These are phyloP conservation scores for Lacerta viridis DNA, from an alignment of 2,797 vertebrate genomes.

Conservation along the genomic window DNA sequence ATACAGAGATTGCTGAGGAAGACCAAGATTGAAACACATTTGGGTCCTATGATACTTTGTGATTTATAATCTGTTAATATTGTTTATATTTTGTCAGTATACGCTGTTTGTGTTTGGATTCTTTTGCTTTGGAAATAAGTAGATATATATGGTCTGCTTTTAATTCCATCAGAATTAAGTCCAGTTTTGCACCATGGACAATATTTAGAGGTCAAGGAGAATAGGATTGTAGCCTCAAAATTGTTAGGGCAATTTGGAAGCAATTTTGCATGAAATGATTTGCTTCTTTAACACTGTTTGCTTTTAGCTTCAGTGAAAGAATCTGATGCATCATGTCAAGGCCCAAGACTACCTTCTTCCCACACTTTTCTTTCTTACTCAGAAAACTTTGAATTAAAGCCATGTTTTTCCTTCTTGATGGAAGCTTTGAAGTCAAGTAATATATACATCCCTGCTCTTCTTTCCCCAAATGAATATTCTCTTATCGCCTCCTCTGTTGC, in stretches of 20 bases:
- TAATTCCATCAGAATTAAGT: background rate
- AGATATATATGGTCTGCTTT: too few relatives aligned
- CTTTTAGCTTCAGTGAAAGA: background rate
- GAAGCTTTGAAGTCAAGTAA: slow-evolving; percentile 37
- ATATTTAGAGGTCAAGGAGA: background rate
- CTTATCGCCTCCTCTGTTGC: slow-evolving; percentile 8
- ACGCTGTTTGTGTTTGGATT: too few relatives aligned
- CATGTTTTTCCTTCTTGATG: slow-evolving; percentile 21
- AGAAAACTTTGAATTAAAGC: background rate
- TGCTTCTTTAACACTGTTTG: background rate
- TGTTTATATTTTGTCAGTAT: too few relatives aligned
- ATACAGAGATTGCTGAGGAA: too few relatives aligned
- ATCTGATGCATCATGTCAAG: background rate
- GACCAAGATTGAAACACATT: too few relatives aligned
- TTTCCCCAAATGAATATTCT: slow-evolving; percentile 45
- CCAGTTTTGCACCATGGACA: accelerated
- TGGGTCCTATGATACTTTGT: too few relatives aligned
- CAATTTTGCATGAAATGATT: background rate
- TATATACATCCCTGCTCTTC: background rate
- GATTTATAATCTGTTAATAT: too few relatives aligned
- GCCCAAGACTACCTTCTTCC: background rate
- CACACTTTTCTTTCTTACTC: background rate
- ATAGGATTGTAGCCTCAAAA: background rate
- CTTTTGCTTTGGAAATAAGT: too few relatives aligned
- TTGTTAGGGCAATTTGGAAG: background rate